A percentile compares a stretch with the other conserved stretches of the same genome.
These are phyloP conservation scores for Gambusia holbrooki DNA, from an alignment of 2,113 vertebrate species.

Conservation along the genomic window DNA sequence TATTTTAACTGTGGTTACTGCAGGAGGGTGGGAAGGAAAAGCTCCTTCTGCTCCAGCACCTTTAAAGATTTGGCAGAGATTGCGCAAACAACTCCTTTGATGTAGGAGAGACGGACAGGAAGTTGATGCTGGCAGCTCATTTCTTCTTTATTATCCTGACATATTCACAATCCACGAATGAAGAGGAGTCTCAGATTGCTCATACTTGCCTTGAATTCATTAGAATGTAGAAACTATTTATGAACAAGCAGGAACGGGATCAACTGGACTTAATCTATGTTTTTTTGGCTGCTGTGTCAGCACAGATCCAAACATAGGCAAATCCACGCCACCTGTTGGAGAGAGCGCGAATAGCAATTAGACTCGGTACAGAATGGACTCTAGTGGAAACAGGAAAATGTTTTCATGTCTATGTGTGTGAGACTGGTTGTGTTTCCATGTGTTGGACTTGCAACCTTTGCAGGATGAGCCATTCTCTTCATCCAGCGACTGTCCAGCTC, in stretches of 20 bases:
- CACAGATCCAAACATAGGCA: neutral
- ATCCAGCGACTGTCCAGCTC: no score
- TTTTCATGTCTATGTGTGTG: neutral
- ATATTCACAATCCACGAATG: constrained; percentile 17
- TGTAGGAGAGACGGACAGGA: constrained; percentile 18
- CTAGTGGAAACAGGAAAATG: neutral
- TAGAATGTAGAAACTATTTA: constrained; percentile 10
- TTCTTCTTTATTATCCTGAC: constrained; percentile 6
- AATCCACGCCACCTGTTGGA: neutral
- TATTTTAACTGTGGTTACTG: constrained; percentile 34
- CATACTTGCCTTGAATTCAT: constrained; percentile 3
- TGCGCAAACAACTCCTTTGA: constrained; percentile 15
- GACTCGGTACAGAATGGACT: neutral
- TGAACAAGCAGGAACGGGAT: constrained; percentile 4
- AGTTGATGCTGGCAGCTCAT: constrained; percentile 8
- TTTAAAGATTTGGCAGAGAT: constrained; percentile 28
- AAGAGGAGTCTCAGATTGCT: constrained; percentile 5
- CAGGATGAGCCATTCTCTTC: no score
- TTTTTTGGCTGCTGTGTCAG: neutral
- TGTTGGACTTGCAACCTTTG: no score
- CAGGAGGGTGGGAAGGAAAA: constrained; percentile 27
- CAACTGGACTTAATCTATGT: neutral
- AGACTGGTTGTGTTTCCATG: no score
- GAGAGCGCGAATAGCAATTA: neutral
- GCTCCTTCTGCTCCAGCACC: constrained; percentile 12